Evolutionary conservation across 2,888 invertebrate species (phyloP).

Genomic region (Hermaeophaga mercurialis): DNA sequence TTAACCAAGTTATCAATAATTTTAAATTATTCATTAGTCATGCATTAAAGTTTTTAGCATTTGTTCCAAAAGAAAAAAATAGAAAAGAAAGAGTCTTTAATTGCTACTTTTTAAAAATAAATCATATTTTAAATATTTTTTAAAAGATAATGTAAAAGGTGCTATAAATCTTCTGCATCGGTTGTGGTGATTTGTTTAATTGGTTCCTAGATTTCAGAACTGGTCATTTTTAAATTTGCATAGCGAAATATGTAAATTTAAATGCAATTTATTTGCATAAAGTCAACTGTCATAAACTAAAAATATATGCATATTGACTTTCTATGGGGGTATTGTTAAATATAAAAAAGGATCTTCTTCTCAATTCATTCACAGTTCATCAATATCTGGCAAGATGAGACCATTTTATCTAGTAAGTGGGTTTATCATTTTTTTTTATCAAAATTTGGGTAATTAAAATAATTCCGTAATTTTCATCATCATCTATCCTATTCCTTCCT

Average conservation of each 20-base stretch:
- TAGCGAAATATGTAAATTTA: neutral
- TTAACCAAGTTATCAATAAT: no score
- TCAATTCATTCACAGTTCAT: constrained; percentile 2
- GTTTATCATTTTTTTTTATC: neutral
- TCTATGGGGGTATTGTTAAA: constrained; percentile 1
- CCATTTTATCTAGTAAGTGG: constrained; percentile 3
- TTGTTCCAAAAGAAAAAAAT: no score
- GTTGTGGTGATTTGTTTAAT: no score
- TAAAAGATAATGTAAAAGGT: no score
- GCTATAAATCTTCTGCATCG: no score
- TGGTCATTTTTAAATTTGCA: no score
- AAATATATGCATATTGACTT: neutral
- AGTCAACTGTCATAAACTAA: neutral
- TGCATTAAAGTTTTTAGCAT: no score
- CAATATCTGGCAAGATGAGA: constrained; percentile 2
- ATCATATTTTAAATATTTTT: no score
- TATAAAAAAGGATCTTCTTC: constrained; percentile 9
- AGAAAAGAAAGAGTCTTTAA: no score
- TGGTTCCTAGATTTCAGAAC: no score
- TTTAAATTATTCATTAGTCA: no score
- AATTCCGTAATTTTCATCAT: neutral
- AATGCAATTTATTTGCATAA: neutral
- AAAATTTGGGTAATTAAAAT: neutral
- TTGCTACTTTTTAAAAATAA: no score
- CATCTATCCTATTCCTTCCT: neutral